Conservation (phyloP, 1,140 invertebrate species). For the Panulirus ornatus region DNA sequence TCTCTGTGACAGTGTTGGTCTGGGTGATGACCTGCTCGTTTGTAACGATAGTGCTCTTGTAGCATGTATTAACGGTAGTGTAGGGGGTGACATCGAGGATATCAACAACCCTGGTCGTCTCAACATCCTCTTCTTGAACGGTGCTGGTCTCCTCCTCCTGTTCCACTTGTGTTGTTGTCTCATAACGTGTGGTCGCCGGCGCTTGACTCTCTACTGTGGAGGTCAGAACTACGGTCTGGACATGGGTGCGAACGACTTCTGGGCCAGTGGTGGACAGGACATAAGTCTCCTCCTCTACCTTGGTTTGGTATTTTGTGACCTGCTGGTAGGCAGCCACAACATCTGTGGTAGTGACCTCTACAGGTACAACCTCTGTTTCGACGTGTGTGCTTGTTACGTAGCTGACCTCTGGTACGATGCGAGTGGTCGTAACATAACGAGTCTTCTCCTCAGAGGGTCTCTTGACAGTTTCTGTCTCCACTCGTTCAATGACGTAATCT, state of each 20-base stretch:
- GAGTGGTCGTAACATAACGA: conserved; percentile 28
- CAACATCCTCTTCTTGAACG: background rate
- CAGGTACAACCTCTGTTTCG: conserved; percentile 40
- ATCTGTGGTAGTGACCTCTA: conserved; percentile 33
- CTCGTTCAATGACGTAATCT: background rate
- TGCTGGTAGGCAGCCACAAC: background rate
- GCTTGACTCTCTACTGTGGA: conserved; percentile 13
- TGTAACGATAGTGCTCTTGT: background rate
- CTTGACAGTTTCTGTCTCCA: conserved; percentile 5
- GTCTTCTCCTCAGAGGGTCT: conserved; percentile 15
- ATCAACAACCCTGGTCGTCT: conserved; percentile 13
- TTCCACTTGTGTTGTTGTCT: conserved; percentile 6
- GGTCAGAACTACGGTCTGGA: conserved; percentile 50
- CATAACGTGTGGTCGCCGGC: conserved; percentile 22
- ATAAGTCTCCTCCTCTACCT: conserved; percentile 11
- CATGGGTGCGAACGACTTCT: conserved; percentile 24
- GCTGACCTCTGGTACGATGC: conserved; percentile 40
- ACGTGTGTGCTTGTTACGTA: conserved; percentile 39
- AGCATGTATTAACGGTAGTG: conserved; percentile 34
- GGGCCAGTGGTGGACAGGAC: conserved; percentile 13
- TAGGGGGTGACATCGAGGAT: conserved; percentile 43
- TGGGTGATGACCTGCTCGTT: conserved; percentile 47
- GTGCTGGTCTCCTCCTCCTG: conserved; percentile 32
- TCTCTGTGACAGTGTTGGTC: conserved; percentile 45
- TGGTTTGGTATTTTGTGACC: conserved; percentile 37